Evolutionary conservation across 2,113 vertebrate species (phyloP).

Genomic region (Anser brachyrhynchus): DNA sequence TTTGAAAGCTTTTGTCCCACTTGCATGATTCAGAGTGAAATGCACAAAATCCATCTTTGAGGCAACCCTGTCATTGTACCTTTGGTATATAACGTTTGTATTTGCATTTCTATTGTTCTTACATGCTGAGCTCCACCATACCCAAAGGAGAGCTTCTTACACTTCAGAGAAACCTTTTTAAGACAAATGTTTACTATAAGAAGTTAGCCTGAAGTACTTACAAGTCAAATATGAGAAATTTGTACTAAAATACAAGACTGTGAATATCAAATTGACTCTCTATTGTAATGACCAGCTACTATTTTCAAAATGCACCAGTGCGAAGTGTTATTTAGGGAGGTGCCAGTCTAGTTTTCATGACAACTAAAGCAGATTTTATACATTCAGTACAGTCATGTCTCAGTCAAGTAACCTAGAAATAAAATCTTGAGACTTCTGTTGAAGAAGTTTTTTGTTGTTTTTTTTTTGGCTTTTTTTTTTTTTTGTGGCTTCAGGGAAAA

Average conservation of each 20-base stretch:
- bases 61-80: slow-evolving; percentile 31
- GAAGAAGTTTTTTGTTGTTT: neutral
- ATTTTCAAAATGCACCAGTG: neutral
- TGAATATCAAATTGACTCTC: neutral
- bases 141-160: slow-evolving; percentile 28
- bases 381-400: neutral
- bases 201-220: slow-evolving; percentile 23
- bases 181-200: neutral
- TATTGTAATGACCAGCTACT: neutral
- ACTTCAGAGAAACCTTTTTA: slow-evolving; percentile 48
- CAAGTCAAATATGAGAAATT: neutral
- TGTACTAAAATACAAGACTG: neutral
- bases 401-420: neutral
- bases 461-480: too few species aligned
- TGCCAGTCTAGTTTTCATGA: neutral
- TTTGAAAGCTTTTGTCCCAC: slow-evolving; percentile 55
- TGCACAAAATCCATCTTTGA: slow-evolving; percentile 39
- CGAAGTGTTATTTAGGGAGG: neutral
- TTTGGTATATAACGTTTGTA: slow-evolving; percentile 39
- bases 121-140: slow-evolving; percentile 20
- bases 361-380: neutral
- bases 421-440: neutral
- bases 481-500: slow-evolving; percentile 10
- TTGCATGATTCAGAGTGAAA: slow-evolving; percentile 1
- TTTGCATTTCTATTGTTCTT: slow-evolving; percentile 66